These are phyloP conservation scores for Omphaloscelis lunosa DNA, from an alignment of 2,888 invertebrate species.

Conservation along the genomic window DNA sequence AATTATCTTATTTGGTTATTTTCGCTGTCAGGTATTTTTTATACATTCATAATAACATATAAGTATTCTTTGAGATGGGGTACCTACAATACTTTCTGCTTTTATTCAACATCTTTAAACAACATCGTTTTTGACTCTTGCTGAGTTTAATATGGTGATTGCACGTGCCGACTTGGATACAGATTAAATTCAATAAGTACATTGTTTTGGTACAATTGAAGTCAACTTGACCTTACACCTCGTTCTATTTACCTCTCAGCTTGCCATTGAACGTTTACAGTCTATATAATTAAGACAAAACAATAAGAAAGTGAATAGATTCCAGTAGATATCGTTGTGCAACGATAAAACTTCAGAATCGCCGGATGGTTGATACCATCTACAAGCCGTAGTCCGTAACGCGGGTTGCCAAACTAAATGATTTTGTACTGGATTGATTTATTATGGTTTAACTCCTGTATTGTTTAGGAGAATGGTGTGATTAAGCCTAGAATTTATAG, in stretches of 20 bases:
- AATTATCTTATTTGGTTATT: background rate
- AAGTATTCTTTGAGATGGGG: no score
- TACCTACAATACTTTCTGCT: background rate
- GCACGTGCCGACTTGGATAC: background rate
- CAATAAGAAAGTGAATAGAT: slow-evolving; percentile 87
- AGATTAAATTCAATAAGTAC: background rate
- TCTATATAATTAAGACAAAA: slow-evolving; percentile 85
- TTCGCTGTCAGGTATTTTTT: background rate
- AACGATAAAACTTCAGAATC: slow-evolving; percentile 83
- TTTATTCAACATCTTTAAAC: background rate
- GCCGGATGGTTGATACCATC: slow-evolving; percentile 87
- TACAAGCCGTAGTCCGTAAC: slow-evolving; percentile 73
- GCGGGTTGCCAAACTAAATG: slow-evolving; percentile 81
- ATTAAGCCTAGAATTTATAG: slow-evolving; percentile 58
- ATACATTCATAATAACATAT: no score
- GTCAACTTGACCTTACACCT: slow-evolving; percentile 67
- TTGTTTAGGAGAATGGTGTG: slow-evolving; percentile 62
- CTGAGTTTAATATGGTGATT: no score
- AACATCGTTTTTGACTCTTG: background rate
- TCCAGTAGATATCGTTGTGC: slow-evolving; percentile 78
- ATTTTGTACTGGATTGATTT: slow-evolving; percentile 80
- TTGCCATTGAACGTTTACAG: slow-evolving; percentile 81
- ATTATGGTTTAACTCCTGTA: slow-evolving; percentile 72
- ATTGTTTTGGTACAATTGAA: slow-evolving; percentile 12
- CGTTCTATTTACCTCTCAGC: slow-evolving; percentile 60